These are phyloP conservation scores for Nycticebus coucang DNA, from an alignment of 2,113 vertebrate species.

Conservation along the genomic window DNA sequence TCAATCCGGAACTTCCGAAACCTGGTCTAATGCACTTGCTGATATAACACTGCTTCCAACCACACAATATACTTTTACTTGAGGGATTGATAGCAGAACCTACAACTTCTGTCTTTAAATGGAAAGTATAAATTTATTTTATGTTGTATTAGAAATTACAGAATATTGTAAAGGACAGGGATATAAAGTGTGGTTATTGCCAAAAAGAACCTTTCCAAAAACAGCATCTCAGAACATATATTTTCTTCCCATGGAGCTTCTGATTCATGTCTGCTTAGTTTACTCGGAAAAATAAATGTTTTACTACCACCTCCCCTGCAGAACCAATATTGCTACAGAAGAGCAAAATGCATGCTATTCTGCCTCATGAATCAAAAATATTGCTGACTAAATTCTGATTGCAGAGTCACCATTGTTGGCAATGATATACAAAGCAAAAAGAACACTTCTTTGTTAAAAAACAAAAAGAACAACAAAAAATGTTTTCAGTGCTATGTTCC, in stretches of 20 bases:
- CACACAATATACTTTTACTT: neutral
- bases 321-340: slow-evolving; percentile 54
- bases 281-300: slow-evolving; percentile 71
- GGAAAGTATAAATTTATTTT: slow-evolving; percentile 69
- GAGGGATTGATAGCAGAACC: slow-evolving; percentile 50
- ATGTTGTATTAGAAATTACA: slow-evolving; percentile 62
- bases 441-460: neutral
- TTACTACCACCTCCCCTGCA: slow-evolving; percentile 50
- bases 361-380: slow-evolving; percentile 71
- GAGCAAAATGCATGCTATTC: slow-evolving; percentile 50
- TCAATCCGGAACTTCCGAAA: neutral
- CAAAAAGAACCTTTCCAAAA: slow-evolving; percentile 59
- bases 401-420: slow-evolving; percentile 14
- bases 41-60: neutral
- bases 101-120: slow-evolving; percentile 42
- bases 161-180: slow-evolving; percentile 69
- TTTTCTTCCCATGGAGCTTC: slow-evolving; percentile 52
- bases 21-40: no score
- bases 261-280: slow-evolving; percentile 67
- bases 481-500: neutral
- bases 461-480: neutral
- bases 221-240: slow-evolving; percentile 39
- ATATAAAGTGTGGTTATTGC: slow-evolving; percentile 70
- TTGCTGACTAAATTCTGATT: slow-evolving; percentile 46
- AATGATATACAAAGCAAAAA: slow-evolving; percentile 23